Evolutionary conservation across 1,140 invertebrate species (phyloP), one percentile per base, ranked within the genome.

Genomic region (Lanistes nyassanus): DNA sequence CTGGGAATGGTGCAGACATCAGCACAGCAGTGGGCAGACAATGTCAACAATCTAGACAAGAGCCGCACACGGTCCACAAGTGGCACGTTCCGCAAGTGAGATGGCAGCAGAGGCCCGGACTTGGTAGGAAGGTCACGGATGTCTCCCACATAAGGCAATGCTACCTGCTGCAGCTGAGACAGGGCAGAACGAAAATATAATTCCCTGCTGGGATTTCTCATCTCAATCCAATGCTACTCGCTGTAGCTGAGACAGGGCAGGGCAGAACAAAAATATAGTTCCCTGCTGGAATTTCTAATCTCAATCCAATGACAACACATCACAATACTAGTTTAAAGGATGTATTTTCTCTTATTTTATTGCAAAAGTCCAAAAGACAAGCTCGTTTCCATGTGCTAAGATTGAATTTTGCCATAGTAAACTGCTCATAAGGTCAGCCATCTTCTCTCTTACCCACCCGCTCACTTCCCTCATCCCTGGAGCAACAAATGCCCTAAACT

Each of bases 1-100:
- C 83, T 86, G 13, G 83, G 84, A 21, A 88, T 79, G 21, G 78
- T 75, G 2, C 79, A 56, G 5, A 83, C 70, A 29, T 87, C 80
- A 0, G 37, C 36, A 67, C 62, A 74, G 47, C 39, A 39, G 6
- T 69, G 76, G 36, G 79, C 75, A 74, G 82, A 69, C 29, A 83
- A 79, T 36, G 69, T 80, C 16, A 85, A 55, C 23, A 85, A 83
- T 53, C 82, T 75, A 13, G 76, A 79, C 36, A 84, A 77, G 31
- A 84, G 68, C 70, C 81, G 81, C 21, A 80, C 77, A 62, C 84
- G 77, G 75, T 85, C 82, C 19, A 67, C 21, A 29, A 81, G 55
- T 3, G 76, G 73, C 76, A 84, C 75, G 9, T 74, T 65, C 34
- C 79, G 60, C n/a, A 84, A 58, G 51, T 85, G 82, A 16, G 76